Evolutionary conservation across 1,140 invertebrate genomes (phyloP), one percentile per base, ranked within the genome.

Genomic region (Drosophila obscura): DNA sequence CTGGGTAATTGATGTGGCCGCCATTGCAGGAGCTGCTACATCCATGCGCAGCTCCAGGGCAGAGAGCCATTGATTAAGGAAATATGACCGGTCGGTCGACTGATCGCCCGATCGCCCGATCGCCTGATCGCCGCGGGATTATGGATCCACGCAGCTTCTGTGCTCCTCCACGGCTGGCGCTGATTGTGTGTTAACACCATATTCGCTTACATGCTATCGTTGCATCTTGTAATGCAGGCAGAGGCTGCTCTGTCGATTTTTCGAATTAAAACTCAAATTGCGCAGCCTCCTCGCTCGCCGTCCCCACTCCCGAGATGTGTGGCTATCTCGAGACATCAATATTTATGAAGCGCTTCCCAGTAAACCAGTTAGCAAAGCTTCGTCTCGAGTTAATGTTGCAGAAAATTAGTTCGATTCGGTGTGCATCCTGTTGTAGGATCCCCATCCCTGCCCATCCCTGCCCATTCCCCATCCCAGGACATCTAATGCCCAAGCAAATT

Each of bases 181-280:
- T 83, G 83, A 79, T 83, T 79, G 62, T 88, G 64, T 87, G 83
- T 87, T 87, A 87, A 87, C 83, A 87, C 83, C 84, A 88, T 88
- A 87, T 88, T 87, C 83, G 83, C 83, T 87, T 87, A 83, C 83
- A 87, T 83, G 79, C 73, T 88, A 87, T 88, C 79, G 66, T 62
- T 35, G 64, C 75, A 73, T 79, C 84, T 73, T 87, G 79, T 87
- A 85, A 85, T 83, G 76, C 35, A 39, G 11, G 6, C 1, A 28
- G 26, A 19, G 61, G 65, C 51, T 65, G 62, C 56, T 76, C 79
- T 79, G 79, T 82, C 71, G 66, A 73, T 76, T 80, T 80, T 83
- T 83, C 65, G 64, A 83, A 84, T 84, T 83, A 83, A 81, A 82
- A 60, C 51, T 51, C 55, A 67, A 68, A 58, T 67, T 80, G 75